These are phyloP conservation scores for Mustelus asterias DNA, from an alignment of 2,113 vertebrate species.

Conservation along the genomic window DNA sequence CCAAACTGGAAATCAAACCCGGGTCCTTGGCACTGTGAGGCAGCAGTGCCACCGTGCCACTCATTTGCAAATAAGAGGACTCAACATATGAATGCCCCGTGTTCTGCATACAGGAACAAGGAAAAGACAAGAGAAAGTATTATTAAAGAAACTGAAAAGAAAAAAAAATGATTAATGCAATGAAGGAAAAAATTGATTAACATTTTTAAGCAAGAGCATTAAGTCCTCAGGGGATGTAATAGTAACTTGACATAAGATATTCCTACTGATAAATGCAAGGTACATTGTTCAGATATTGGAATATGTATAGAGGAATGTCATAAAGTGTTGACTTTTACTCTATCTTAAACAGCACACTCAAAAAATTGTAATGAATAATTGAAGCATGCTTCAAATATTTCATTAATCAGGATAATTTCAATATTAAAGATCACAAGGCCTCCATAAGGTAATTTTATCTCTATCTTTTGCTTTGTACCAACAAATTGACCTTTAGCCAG, in stretches of 20 bases:
- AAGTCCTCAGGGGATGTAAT: background rate
- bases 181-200: background rate
- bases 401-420: slow-evolving; percentile 12
- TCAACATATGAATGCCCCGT: background rate
- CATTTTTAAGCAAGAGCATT: background rate
- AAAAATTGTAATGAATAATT: background rate
- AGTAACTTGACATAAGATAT: background rate
- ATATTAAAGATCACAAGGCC: background rate
- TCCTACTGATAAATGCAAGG: background rate
- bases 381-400: background rate
- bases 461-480: background rate
- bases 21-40: too few relatives aligned
- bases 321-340: background rate
- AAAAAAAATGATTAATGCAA: background rate
- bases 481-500: slow-evolving; percentile 27
- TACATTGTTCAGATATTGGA: background rate
- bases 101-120: background rate
- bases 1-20: too few relatives aligned
- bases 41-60: too few relatives aligned
- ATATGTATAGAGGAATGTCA: background rate
- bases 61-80: too few relatives aligned
- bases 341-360: background rate
- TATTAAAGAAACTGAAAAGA: background rate
- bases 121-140: background rate
- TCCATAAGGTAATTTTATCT: background rate